Percentiles rank a stretch among this genome's conserved stretches.
Conservation (phyloP, 2,113 vertebrate species). For the Hyaena hyaena region DNA sequence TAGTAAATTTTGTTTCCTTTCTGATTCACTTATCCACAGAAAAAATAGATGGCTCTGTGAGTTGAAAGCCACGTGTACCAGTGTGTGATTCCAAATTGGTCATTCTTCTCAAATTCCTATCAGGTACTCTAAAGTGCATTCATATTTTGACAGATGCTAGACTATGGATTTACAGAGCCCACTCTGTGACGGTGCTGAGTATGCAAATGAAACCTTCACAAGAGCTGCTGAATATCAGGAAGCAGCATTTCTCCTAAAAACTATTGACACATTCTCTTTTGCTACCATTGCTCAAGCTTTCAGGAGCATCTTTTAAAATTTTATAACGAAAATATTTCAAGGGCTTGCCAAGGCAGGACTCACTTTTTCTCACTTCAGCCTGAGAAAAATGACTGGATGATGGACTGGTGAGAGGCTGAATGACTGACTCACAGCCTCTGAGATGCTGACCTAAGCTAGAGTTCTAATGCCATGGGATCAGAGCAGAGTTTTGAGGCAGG, state of each 20-base stretch:
- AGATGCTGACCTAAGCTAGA: background rate
- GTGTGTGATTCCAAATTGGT: constrained; percentile 36
- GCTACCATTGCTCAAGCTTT: background rate
- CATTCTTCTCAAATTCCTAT: constrained; percentile 31
- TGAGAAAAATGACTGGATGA: background rate
- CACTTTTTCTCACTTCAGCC: background rate
- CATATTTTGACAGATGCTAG: constrained; percentile 58
- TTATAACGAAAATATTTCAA: background rate
- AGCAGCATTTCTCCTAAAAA: background rate
- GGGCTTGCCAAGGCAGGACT: background rate
- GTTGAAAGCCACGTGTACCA: background rate
- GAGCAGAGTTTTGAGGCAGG: background rate
- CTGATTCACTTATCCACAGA: background rate
- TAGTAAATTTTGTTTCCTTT: background rate
- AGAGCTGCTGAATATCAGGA: constrained; percentile 8
- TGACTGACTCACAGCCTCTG: background rate
- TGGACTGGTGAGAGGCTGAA: background rate
- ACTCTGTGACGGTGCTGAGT: background rate
- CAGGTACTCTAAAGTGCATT: background rate
- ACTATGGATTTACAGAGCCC: background rate
- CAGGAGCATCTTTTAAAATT: background rate
- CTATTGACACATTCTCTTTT: background rate
- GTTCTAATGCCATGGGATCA: background rate
- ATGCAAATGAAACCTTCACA: constrained; percentile 31
- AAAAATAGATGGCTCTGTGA: constrained; percentile 17